These are phyloP conservation scores for Calidris pygmaea DNA, from an alignment of 2,113 vertebrate genomes.

Conservation along the genomic window DNA sequence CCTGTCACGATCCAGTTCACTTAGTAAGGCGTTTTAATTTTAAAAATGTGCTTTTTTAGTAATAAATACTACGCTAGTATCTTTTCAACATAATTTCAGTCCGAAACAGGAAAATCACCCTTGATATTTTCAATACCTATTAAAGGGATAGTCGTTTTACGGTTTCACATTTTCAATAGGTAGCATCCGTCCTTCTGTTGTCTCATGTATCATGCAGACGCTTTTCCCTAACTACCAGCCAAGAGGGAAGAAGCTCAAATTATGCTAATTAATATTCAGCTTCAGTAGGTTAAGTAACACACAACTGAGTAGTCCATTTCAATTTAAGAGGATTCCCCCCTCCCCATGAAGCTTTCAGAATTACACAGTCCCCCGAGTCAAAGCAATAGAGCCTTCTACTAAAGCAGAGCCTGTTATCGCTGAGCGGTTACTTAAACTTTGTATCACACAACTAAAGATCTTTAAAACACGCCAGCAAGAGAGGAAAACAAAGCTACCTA, in stretches of 20 bases:
- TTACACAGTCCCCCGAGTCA: not conserved
- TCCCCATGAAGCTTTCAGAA: not conserved
- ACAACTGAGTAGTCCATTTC: not conserved
- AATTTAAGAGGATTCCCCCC: not conserved
- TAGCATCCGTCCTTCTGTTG: not conserved
- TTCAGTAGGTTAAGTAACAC: not conserved
- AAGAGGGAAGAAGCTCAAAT: not conserved
- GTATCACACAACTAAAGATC: not conserved
- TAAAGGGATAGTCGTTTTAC: not conserved
- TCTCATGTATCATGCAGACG: not conserved
- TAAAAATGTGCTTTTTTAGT: rapidly evolving
- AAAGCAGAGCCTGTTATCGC: not conserved
- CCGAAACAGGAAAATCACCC: not conserved
- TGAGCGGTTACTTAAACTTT: not conserved
- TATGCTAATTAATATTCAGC: not conserved
- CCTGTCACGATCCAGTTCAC: too few relatives aligned
- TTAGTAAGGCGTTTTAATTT: not conserved
- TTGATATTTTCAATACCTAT: not conserved
- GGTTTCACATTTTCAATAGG: not conserved
- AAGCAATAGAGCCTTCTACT: not conserved
- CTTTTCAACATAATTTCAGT: not conserved
- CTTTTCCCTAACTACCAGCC: not conserved
- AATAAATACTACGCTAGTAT: not conserved
- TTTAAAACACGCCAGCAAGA: not conserved
- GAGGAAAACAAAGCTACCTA: not conserved